phyloP scores from a whole-genome alignment of 2,888 invertebrate species.

The Pheosia tremula region DNA sequence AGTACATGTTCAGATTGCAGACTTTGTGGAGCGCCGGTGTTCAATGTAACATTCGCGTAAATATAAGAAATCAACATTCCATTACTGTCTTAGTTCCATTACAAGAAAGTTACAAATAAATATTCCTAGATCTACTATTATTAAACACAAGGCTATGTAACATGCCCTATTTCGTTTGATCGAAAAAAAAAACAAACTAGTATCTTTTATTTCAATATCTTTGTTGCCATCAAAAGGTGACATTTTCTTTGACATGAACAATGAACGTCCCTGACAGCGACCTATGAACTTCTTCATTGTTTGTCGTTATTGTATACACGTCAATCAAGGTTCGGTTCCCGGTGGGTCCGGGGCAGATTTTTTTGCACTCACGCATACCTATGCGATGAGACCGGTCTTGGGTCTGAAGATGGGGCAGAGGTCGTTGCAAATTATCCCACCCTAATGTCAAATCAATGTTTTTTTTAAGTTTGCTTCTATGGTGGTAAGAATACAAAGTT shows the following conservation, averaged over 20 bases:
- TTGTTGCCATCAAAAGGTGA: slow-evolving; percentile 57
- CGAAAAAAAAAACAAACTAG: background rate
- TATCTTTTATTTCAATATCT: slow-evolving; percentile 35
- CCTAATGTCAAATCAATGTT: background rate
- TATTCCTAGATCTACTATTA: background rate
- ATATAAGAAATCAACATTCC: too few relatives aligned
- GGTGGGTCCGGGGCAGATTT: slow-evolving; percentile 29
- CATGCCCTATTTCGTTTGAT: background rate
- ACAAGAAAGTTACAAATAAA: background rate
- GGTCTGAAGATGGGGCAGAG: background rate
- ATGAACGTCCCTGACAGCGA: slow-evolving; percentile 42
- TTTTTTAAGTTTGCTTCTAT: too few relatives aligned
- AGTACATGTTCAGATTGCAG: too few relatives aligned
- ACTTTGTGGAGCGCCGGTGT: too few relatives aligned
- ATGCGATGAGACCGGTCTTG: slow-evolving; percentile 44
- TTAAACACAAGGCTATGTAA: background rate
- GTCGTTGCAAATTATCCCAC: slow-evolving; percentile 3
- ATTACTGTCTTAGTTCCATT: too few relatives aligned
- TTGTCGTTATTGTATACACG: slow-evolving; percentile 37
- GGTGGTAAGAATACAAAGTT: too few relatives aligned
- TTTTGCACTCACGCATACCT: slow-evolving; percentile 50
- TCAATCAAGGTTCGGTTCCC: slow-evolving; percentile 55
- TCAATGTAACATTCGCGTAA: too few relatives aligned
- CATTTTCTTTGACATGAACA: slow-evolving; percentile 51
- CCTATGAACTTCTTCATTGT: slow-evolving; percentile 56